A percentile compares a stretch with the other conserved stretches of the same genome.
These are phyloP conservation scores for Papilio glaucus DNA, from an alignment of 1,140 invertebrate species.

Conservation along the genomic window DNA sequence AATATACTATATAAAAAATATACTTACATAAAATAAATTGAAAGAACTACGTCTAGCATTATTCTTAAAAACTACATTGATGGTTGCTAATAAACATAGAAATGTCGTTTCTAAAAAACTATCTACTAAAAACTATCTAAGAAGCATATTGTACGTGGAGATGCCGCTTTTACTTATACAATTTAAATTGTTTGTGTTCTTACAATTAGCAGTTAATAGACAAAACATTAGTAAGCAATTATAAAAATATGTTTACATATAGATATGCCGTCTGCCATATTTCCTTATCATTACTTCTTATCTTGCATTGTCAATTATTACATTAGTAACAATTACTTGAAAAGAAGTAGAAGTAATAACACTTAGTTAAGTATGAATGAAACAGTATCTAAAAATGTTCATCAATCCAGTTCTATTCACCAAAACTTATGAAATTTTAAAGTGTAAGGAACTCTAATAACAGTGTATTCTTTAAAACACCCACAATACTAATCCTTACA, in stretches of 20 bases:
- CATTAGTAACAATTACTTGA: neutral
- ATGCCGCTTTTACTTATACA: neutral
- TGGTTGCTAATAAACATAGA: too few species aligned
- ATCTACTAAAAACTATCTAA: neutral
- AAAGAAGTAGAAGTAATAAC: neutral
- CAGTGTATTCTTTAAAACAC: neutral
- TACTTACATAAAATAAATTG: too few species aligned
- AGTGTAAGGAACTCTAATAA: neutral
- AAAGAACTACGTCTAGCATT: too few species aligned
- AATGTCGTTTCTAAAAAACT: too few species aligned
- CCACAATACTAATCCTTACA: neutral
- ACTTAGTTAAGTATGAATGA: neutral
- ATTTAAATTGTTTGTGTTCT: neutral
- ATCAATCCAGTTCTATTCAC: too few species aligned
- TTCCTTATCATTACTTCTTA: neutral
- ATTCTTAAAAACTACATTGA: too few species aligned
- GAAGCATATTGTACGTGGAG: neutral
- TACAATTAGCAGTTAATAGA: neutral
- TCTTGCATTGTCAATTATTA: constrained; percentile 11
- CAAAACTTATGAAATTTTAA: neutral
- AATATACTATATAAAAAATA: too few species aligned
- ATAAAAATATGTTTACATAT: neutral
- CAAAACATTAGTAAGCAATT: constrained; percentile 11
- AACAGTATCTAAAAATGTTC: too few species aligned
- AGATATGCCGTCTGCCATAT: constrained; percentile 7